Percentiles rank a stretch among this genome's conserved stretches.
phyloP scores from a whole-genome alignment of 1,140 invertebrate genomes.

The Aethina tumida region DNA sequence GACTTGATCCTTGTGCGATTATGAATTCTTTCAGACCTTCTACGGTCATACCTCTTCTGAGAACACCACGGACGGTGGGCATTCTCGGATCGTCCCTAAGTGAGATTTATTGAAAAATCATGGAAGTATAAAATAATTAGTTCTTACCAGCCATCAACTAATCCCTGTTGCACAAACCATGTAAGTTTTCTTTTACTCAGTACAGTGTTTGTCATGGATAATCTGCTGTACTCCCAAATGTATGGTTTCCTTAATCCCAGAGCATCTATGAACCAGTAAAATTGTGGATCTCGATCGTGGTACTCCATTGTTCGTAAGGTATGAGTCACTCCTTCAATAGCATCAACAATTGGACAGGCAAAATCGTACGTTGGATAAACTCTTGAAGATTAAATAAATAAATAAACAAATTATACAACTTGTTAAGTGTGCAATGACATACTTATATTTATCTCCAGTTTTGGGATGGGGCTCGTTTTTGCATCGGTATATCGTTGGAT shows the following conservation, averaged over 20 bases:
- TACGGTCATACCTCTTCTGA: conserved; percentile 93
- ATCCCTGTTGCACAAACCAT: conserved; percentile 89
- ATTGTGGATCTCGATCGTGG: conserved; percentile 95
- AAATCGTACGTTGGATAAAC: conserved; percentile 99
- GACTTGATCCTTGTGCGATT: conserved; percentile 95
- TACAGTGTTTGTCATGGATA: conserved; percentile 95
- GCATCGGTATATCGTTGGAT: conserved; percentile 99
- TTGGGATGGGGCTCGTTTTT: conserved; percentile 89
- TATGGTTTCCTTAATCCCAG: conserved; percentile 79
- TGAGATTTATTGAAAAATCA: conserved; percentile 5
- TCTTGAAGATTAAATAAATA: conserved; percentile 43
- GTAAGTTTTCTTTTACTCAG: conserved; percentile 95
- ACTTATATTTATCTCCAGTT: conserved; percentile 93
- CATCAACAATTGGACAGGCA: conserved; percentile 98
- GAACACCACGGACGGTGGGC: conserved; percentile 93
- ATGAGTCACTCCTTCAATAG: conserved; percentile 94
- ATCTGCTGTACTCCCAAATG: conserved; percentile 88
- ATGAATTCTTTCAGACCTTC: conserved; percentile 97
- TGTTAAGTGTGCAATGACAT: conserved; percentile 39
- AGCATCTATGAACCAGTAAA: conserved; percentile 92
- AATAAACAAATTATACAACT: conserved; percentile 10
- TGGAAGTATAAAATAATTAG: conserved; percentile 6
- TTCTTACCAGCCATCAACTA: conserved; percentile 90
- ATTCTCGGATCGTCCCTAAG: conserved; percentile 94
- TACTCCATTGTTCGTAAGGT: conserved; percentile 97